Evolutionary conservation across 1,140 invertebrate genomes (phyloP).

Genomic region (Nebria ingens): DNA sequence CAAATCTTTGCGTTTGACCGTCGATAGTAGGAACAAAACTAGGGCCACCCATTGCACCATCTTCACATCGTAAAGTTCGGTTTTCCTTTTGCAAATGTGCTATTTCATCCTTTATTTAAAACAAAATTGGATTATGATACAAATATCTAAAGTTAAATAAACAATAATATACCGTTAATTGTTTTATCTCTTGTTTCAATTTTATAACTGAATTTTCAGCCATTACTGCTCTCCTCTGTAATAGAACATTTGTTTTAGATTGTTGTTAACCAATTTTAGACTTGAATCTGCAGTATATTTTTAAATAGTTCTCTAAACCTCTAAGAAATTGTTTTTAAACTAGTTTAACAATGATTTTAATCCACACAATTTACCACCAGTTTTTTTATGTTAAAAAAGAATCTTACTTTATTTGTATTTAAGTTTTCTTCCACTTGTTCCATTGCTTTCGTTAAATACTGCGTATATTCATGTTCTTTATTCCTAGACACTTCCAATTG

Average conservation of each 20-base stretch:
- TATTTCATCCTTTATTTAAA: not conserved
- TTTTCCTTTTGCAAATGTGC: conserved; percentile 35
- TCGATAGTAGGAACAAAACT: conserved; percentile 23
- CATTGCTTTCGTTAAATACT: conserved; percentile 42
- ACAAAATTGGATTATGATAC: too few species aligned
- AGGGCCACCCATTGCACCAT: conserved; percentile 27
- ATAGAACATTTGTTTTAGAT: too few species aligned
- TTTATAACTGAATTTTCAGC: conserved; percentile 43
- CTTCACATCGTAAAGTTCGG: conserved; percentile 32
- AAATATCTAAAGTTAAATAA: too few species aligned
- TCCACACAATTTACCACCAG: too few species aligned
- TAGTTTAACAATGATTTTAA: too few species aligned
- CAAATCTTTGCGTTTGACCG: conserved; percentile 32
- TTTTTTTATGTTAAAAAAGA: too few species aligned
- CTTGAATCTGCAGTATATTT: too few species aligned
- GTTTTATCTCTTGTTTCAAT: conserved; percentile 46
- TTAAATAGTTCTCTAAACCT: too few species aligned
- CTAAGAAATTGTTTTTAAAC: too few species aligned
- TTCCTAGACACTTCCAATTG: conserved; percentile 40
- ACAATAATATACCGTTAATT: conserved; percentile 49
- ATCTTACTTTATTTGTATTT: conserved; percentile 44
- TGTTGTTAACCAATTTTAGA: too few species aligned
- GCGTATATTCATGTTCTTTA: conserved; percentile 40
- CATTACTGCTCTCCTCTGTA: conserved; percentile 41
- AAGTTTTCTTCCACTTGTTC: conserved; percentile 48